Percentiles rank a stretch among this genome's conserved stretches.
phyloP scores from a whole-genome alignment of 64 coral and sea anemone genomes.

The Platygyra sinensis region DNA sequence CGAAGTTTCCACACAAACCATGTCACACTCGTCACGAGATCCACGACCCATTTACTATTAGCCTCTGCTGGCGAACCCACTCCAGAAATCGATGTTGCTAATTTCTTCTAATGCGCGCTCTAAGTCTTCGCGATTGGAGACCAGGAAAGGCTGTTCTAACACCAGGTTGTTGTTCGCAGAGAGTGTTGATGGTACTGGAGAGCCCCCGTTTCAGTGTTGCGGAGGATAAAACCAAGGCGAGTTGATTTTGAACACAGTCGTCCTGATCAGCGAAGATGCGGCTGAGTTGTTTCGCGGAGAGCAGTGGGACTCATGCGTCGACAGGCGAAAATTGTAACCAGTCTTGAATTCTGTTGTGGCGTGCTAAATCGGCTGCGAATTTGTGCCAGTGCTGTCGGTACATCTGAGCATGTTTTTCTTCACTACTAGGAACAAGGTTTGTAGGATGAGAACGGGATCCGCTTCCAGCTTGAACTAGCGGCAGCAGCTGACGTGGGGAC shows the following conservation, averaged over 20 bases:
- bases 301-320: not conserved
- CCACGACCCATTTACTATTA: not conserved
- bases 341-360: conserved; percentile 10
- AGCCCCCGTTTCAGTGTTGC: not conserved
- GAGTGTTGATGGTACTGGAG: not conserved
- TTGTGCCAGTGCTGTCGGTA: conserved; percentile 13
- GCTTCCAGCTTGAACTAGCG: too few species aligned
- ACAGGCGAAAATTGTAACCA: conserved; percentile 47
- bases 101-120: too few species aligned
- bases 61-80: not conserved
- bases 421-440: too few species aligned
- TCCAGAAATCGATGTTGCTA: not conserved
- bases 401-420: too few species aligned
- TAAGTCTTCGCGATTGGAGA: not conserved
- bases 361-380: conserved; percentile 23
- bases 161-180: not conserved
- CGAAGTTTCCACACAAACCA: not conserved
- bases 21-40: not conserved
- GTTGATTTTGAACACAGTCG: conserved; percentile 20
- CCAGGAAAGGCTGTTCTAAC: not conserved
- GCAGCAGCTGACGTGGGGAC: too few species aligned
- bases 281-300: not conserved
- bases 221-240: not conserved
- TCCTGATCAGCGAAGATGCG: conserved; percentile 24
- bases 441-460: too few species aligned